phyloP scores from a whole-genome alignment of 2,797 vertebrate species.

The Parauchenoglanis punctatus region DNA sequence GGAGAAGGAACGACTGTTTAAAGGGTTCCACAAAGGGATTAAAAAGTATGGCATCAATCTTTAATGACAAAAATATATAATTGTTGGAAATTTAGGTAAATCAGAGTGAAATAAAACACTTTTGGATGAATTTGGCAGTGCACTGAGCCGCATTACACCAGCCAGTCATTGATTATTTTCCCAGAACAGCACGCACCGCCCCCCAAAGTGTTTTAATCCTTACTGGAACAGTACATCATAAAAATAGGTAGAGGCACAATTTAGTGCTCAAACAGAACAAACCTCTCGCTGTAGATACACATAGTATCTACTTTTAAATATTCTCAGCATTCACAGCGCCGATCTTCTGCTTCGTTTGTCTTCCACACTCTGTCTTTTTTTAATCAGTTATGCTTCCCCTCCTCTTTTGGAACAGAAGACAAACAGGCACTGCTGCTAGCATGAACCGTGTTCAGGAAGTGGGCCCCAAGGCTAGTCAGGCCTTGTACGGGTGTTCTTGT shows the following conservation, averaged over 20 bases:
- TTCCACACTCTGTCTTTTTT: conserved; percentile 49
- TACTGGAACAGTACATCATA: background rate
- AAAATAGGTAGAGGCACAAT: background rate
- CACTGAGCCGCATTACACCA: background rate
- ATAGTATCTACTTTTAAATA: background rate
- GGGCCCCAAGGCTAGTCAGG: conserved; percentile 72
- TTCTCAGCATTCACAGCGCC: background rate
- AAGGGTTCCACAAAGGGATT: too few relatives aligned
- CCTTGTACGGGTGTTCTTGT: conserved; percentile 52
- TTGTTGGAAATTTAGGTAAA: background rate
- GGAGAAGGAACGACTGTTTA: background rate
- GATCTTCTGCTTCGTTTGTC: conserved; percentile 51
- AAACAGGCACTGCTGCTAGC: conserved; percentile 77
- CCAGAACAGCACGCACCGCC: background rate
- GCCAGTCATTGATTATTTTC: background rate
- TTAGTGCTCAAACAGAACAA: too few relatives aligned
- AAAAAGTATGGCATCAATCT: background rate
- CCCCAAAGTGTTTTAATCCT: background rate
- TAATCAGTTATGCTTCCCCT: conserved; percentile 58
- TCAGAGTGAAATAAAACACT: background rate
- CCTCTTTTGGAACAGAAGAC: conserved; percentile 70
- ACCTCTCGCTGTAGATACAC: background rate
- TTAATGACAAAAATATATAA: background rate
- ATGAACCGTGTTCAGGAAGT: conserved; percentile 78
- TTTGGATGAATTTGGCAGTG: background rate